Conservation (phyloP, 2,797 vertebrate genomes). For the Lepilemur septentrionalis region DNA sequence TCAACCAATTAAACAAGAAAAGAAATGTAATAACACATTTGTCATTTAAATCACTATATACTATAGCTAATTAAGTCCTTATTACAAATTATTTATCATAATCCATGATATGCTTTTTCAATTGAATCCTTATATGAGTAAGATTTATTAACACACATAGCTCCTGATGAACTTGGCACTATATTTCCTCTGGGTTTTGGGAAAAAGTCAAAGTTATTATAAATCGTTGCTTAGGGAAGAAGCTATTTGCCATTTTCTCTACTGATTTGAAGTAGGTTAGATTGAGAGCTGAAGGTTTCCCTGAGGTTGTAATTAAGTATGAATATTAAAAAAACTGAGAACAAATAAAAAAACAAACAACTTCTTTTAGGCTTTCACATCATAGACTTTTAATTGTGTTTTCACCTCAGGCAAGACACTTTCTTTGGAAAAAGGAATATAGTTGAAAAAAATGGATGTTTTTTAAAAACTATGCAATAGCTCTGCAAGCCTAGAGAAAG, state of each 20-base stretch:
- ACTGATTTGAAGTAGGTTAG: slow-evolving; percentile 65
- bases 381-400: slow-evolving; percentile 26
- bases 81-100: background rate
- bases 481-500: background rate
- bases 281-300: slow-evolving; percentile 48
- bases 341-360: slow-evolving; percentile 60
- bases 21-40: background rate
- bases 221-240: slow-evolving; percentile 37
- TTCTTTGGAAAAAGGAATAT: slow-evolving; percentile 29
- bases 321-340: slow-evolving; percentile 53
- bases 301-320: slow-evolving; percentile 66
- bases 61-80: background rate
- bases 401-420: slow-evolving; percentile 15
- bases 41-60: background rate
- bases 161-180: slow-evolving; percentile 39
- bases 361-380: slow-evolving; percentile 40
- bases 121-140: background rate
- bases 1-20: background rate
- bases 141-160: slow-evolving; percentile 52
- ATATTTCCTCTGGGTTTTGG: slow-evolving; percentile 42
- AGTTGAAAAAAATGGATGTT: background rate
- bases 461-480: background rate
- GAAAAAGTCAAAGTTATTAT: slow-evolving; percentile 53
- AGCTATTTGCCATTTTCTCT: slow-evolving; percentile 61
- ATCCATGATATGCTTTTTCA: background rate